phyloP scores from a whole-genome alignment of 2,113 vertebrate species.

The Ondatra zibethicus region DNA sequence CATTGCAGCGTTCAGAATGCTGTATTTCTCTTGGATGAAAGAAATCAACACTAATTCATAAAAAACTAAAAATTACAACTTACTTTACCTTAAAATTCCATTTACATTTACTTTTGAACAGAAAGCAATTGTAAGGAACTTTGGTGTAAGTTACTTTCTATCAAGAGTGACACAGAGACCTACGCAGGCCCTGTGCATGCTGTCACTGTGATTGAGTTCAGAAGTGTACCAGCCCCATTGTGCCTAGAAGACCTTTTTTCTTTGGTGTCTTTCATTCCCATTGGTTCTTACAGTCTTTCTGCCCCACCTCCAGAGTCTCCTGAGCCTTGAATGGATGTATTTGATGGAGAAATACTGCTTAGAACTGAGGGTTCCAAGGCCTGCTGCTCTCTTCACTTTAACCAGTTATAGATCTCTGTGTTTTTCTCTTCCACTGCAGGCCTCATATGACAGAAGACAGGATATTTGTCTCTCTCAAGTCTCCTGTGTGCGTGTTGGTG shows the following conservation, averaged over 20 bases:
- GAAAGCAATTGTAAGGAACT: not conserved
- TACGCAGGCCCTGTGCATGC: not conserved
- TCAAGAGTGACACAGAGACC: not conserved
- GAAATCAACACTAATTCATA: not conserved
- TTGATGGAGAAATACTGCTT: not conserved
- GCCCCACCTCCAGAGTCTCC: not conserved
- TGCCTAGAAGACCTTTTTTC: not conserved
- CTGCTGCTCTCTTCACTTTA: not conserved
- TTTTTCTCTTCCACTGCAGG: not conserved
- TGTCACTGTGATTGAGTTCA: not conserved
- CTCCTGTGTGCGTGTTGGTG: no score
- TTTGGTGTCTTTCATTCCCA: not conserved
- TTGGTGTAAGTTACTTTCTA: not conserved
- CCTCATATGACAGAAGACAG: no score
- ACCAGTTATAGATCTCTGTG: not conserved
- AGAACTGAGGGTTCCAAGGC: no score
- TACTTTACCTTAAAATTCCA: not conserved
- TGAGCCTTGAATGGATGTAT: not conserved
- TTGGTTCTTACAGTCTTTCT: not conserved
- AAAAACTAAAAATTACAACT: not conserved
- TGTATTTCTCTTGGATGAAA: not conserved
- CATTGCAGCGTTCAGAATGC: not conserved
- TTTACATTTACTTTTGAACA: not conserved
- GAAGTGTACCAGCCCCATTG: no score
- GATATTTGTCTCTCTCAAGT: no score